Evolutionary conservation across 2,888 invertebrate genomes (phyloP), one percentile per base, ranked within the genome.

Genomic region (Xanthorhoe designata): DNA sequence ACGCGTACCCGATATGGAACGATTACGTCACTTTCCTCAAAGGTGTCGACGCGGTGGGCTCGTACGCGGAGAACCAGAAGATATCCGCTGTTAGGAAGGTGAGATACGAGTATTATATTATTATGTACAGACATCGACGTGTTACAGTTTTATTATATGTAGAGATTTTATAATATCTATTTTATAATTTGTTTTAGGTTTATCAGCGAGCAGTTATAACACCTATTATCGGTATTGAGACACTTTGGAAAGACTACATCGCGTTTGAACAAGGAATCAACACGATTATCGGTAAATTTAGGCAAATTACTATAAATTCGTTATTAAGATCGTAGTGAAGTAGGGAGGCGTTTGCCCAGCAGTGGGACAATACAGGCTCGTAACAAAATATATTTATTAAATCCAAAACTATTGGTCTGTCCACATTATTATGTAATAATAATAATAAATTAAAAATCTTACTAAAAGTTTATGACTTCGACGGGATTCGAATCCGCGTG

Each of bases 61-160:
- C 99, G 0, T 99, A 99, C 88, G 99, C 99, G 0, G 99, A 99
- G 91, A 99, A 99, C 89, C 99, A 99, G 92, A 98, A 99, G 88
- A 99, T 99, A 69, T 98, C 99, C 15, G 99, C 99, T 0, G 98
- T 99, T 2, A 95, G 99, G 53, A 98, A 99, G 94, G 98, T 97
- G 77, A 78, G 64, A 5, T 32, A 6, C 2, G 24, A 24, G 24
- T 24, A 3, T 3, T 24, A 24, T 3, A 3, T 24, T 5, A 24
- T 24, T 24, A 2, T 3, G 5, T 24, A 24, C 24, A n/a, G n/a
- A n/a, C 4, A 24, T 24, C 24, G 1, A 24, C 24, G 24, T 1
- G 24, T 4, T 24, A 24, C 24, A 4, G 24, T n/a, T n/a, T n/a
- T n/a, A n/a, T n/a, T n/a, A n/a, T n/a, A n/a, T n/a, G n/a, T n/a